Evolutionary conservation across 2,888 invertebrate genomes (phyloP).

Genomic region (Aporophyla lueneburgensis): DNA sequence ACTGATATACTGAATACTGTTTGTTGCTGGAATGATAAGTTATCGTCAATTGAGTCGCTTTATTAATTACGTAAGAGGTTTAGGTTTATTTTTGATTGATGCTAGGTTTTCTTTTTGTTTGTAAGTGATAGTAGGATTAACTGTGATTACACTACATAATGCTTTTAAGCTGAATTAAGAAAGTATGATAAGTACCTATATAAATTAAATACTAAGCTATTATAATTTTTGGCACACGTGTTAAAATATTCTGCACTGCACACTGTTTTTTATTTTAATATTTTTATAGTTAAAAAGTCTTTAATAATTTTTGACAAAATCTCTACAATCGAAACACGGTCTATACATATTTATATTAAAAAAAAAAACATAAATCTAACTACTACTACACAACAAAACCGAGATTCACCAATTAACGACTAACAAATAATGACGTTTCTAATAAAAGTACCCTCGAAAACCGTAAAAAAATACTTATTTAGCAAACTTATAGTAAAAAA

Average conservation of each 20-base stretch:
- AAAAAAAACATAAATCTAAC: slow-evolving; percentile 8
- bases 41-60: slow-evolving; percentile 72
- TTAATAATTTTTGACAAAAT: neutral
- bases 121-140: slow-evolving; percentile 50
- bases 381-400: neutral
- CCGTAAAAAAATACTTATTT: slow-evolving; percentile 54
- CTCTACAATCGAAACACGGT: neutral
- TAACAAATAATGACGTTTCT: slow-evolving; percentile 7
- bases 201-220: slow-evolving; percentile 35
- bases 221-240: neutral
- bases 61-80: slow-evolving; percentile 73
- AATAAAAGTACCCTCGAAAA: slow-evolving; percentile 2
- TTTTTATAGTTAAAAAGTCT: too few species aligned
- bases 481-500: slow-evolving; percentile 46
- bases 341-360: too few species aligned
- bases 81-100: slow-evolving; percentile 74
- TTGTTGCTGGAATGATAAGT: slow-evolving; percentile 70
- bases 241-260: neutral
- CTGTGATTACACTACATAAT: slow-evolving; percentile 29
- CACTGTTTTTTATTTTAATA: neutral
- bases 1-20: slow-evolving; percentile 63
- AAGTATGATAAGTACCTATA: slow-evolving; percentile 14
- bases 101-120: slow-evolving; percentile 64
- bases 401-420: slow-evolving; percentile 32
- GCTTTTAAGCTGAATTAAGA: slow-evolving; percentile 40